A percentile compares a stretch with the other conserved stretches of the same genome.
These are phyloP conservation scores for Amblyornis subalaris DNA, from an alignment of 2,113 vertebrate species.

Conservation along the genomic window DNA sequence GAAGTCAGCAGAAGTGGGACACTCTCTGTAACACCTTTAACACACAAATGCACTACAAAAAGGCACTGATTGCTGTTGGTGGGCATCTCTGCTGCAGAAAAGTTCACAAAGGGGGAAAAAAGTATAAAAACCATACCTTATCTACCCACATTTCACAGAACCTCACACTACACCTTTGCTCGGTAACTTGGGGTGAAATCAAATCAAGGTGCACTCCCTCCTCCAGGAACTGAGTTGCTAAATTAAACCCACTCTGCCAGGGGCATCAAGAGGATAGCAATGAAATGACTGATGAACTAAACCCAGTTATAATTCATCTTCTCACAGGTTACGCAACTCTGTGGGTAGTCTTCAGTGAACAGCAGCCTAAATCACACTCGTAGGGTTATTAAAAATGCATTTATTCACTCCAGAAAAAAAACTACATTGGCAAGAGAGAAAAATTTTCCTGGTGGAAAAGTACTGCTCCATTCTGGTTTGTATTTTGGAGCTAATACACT, in stretches of 20 bases:
- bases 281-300: not conserved
- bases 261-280: not conserved
- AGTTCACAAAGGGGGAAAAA: not conserved
- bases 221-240: not conserved
- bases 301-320: not conserved
- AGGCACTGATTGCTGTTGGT: not conserved
- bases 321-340: not conserved
- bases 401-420: slow-evolving; percentile 42
- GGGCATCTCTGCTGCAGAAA: not conserved
- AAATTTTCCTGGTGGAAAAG: slow-evolving; percentile 45
- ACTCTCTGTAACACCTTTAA: not conserved
- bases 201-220: not conserved
- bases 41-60: not conserved
- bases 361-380: slow-evolving; percentile 11
- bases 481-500: slow-evolving; percentile 13
- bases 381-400: slow-evolving; percentile 55
- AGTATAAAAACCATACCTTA: not conserved
- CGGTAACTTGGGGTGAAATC: not conserved
- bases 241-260: not conserved
- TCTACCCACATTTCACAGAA: not conserved
- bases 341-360: slow-evolving; percentile 22
- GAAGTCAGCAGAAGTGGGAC: not conserved
- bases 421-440: not conserved
- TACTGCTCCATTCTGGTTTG: slow-evolving; percentile 9
- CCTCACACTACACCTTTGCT: not conserved